Percentiles rank a stretch among this genome's conserved stretches.
These are phyloP conservation scores for Aplocera efformata DNA, from an alignment of 2,888 invertebrate genomes.

Conservation along the genomic window DNA sequence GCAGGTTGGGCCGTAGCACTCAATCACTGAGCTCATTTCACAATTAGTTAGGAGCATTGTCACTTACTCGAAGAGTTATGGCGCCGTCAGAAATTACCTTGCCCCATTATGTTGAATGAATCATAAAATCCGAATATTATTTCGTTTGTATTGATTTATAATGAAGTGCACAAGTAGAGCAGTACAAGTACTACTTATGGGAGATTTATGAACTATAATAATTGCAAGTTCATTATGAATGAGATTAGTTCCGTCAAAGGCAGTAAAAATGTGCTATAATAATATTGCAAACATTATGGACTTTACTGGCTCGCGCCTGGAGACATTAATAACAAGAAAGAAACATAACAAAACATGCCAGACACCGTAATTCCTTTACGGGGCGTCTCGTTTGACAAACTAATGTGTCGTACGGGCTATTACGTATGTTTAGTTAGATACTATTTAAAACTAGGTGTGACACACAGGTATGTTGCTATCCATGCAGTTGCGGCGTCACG, in stretches of 20 bases:
- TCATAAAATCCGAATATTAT: slow-evolving; percentile 21
- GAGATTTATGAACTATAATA: slow-evolving; percentile 12
- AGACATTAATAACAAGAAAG: slow-evolving; percentile 6
- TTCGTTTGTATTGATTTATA: slow-evolving; percentile 16
- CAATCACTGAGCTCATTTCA: slow-evolving; percentile 46
- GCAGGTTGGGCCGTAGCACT: slow-evolving; percentile 33
- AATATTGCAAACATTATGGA: not conserved
- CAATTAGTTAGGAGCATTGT: slow-evolving; percentile 49
- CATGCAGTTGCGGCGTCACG: slow-evolving; percentile 1
- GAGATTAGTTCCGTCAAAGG: slow-evolving; percentile 8
- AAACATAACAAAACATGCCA: slow-evolving; percentile 11
- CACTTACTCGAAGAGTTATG: slow-evolving; percentile 41
- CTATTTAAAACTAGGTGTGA: slow-evolving; percentile 9
- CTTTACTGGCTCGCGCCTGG: not conserved
- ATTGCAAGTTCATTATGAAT: slow-evolving; percentile 6
- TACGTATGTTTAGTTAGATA: slow-evolving; percentile 2
- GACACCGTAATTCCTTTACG: slow-evolving; percentile 28
- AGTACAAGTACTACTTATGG: slow-evolving; percentile 7
- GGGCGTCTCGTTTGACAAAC: slow-evolving; percentile 27
- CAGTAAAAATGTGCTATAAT: not conserved
- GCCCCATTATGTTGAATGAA: slow-evolving; percentile 29
- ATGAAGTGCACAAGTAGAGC: slow-evolving; percentile 1
- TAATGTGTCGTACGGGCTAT: slow-evolving; percentile 22
- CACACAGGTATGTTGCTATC: slow-evolving; percentile 1
- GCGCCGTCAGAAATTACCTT: slow-evolving; percentile 23